Base-by-base conservation (phyloP, 2,888 invertebrate species). In the Chrysolina oricalcia region DNA sequence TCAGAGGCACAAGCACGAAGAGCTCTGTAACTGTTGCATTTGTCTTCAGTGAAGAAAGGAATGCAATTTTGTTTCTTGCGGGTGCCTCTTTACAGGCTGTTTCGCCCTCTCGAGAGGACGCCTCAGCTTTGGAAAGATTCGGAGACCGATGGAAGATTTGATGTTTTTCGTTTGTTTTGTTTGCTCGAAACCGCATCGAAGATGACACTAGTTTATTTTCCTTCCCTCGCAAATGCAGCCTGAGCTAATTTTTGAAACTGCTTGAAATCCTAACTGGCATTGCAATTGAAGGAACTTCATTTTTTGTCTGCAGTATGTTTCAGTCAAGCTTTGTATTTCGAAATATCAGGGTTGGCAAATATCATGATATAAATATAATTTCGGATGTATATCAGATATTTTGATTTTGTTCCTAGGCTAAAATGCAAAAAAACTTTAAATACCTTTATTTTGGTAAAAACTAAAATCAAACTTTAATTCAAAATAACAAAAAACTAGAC, bases 1-100 rank as follows among this genome's bases (percentile, higher is more conserved):
- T 93, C 94, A 95, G 95, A 95, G 95, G 95, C 95, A 95, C 94
- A 93, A 93, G 94, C 93, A 92, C 92, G 91, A 91, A 90, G 91
- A 92, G 91, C 91, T 91, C 91, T 91, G 80, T 82, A 89, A 35
- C 35, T 35, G 8, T 89, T 89, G 87, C 74, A 77, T 84, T 87
- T 87, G 87, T 83, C 86, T 87, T 86, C 86, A 82, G 77, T 81
- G 75, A 79, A 77, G 77, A 15, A 75, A 81, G 77, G 80, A 81
- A 81, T 83, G 85, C 85, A 86, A 87, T 85, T 15, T 13, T 83
- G 84, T 86, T 84, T 87, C 88, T 87, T 88, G 88, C 87, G 86
- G 75, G 88, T 88, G 88, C 88, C 88, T 88, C 88, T 88, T 81
- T 66, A 19, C 23, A 50, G 86, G 85, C 86, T 87, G 86, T 85